A percentile compares a stretch with the other conserved stretches of the same genome.
These are phyloP conservation scores for Pachypsylla venusta DNA, from an alignment of 1,140 invertebrate genomes.

Conservation along the genomic window DNA sequence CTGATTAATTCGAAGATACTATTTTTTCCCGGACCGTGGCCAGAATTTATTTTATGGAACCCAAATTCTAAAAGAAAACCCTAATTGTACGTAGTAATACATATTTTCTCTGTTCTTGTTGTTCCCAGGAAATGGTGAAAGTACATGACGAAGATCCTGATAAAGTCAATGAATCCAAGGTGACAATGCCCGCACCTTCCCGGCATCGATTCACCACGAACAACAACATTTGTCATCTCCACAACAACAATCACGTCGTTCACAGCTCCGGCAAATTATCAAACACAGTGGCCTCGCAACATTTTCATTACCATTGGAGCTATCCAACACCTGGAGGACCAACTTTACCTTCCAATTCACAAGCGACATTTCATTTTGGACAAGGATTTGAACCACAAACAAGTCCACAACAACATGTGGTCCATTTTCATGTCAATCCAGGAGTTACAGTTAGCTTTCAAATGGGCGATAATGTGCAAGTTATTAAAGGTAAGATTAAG, in stretches of 20 bases:
- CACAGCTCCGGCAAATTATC: not conserved
- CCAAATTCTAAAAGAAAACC: too few species aligned
- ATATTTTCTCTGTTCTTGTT: not conserved
- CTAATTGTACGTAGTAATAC: too few species aligned
- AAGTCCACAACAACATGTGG: conserved; percentile 38
- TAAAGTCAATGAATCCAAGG: not conserved
- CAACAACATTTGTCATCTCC: conserved; percentile 12
- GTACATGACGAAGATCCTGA: conserved; percentile 11
- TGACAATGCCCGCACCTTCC: not conserved
- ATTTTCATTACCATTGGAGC: conserved; percentile 31
- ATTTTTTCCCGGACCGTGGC: too few species aligned
- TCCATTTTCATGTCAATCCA: conserved; percentile 51
- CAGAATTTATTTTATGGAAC: too few species aligned
- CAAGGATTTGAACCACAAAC: conserved; percentile 36
- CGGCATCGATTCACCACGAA: conserved; percentile 5
- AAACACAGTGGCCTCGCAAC: conserved; percentile 26
- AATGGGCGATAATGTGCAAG: conserved; percentile 45
- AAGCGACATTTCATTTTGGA: conserved; percentile 35
- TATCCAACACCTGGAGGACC: conserved; percentile 22
- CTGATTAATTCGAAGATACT: too few species aligned
- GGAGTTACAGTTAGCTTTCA: conserved; percentile 50
- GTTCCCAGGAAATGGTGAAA: conserved; percentile 9
- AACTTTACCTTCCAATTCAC: conserved; percentile 20
- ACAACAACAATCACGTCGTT: conserved; percentile 13
- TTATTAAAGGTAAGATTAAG: conserved; percentile 47